Conservation (phyloP, 2,797 vertebrate genomes). For the Sandelia bainsii region DNA sequence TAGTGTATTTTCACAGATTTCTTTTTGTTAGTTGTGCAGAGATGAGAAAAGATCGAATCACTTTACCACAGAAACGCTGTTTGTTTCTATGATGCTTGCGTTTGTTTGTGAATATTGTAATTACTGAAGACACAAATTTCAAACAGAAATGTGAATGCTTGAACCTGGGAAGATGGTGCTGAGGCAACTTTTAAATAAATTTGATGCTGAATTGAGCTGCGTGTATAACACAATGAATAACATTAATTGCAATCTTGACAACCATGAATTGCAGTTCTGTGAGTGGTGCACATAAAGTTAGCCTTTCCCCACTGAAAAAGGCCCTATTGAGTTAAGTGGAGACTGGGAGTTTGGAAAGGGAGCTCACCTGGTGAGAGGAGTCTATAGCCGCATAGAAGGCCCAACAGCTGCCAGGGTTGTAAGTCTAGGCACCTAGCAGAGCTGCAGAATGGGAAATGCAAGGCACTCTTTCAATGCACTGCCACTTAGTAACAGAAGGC, state of each 20-base stretch:
- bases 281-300: slow-evolving; percentile 76
- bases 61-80: slow-evolving; percentile 2
- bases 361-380: slow-evolving; percentile 89
- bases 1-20: slow-evolving; percentile 9
- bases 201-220: slow-evolving; percentile 33
- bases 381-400: slow-evolving; percentile 87
- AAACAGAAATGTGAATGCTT: slow-evolving; percentile 2
- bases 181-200: slow-evolving; percentile 57
- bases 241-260: slow-evolving; percentile 65
- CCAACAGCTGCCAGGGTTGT: slow-evolving; percentile 92
- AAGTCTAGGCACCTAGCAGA: slow-evolving; percentile 87
- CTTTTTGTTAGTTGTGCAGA: slow-evolving; percentile 19
- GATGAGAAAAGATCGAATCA: not conserved
- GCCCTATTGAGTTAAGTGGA: slow-evolving; percentile 83
- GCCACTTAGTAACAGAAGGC: slow-evolving; percentile 92
- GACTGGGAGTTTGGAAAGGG: slow-evolving; percentile 83
- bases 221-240: slow-evolving; percentile 55
- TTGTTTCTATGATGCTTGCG: slow-evolving; percentile 12
- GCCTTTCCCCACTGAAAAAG: slow-evolving; percentile 71
- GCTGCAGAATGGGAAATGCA: slow-evolving; percentile 86
- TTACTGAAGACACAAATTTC: slow-evolving; percentile 24
- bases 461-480: slow-evolving; percentile 85
- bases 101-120: slow-evolving; percentile 37
- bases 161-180: slow-evolving; percentile 4
- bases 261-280: slow-evolving; percentile 47